These are phyloP conservation scores for Lepilemur septentrionalis DNA, from an alignment of 2,797 vertebrate species.

Conservation along the genomic window DNA sequence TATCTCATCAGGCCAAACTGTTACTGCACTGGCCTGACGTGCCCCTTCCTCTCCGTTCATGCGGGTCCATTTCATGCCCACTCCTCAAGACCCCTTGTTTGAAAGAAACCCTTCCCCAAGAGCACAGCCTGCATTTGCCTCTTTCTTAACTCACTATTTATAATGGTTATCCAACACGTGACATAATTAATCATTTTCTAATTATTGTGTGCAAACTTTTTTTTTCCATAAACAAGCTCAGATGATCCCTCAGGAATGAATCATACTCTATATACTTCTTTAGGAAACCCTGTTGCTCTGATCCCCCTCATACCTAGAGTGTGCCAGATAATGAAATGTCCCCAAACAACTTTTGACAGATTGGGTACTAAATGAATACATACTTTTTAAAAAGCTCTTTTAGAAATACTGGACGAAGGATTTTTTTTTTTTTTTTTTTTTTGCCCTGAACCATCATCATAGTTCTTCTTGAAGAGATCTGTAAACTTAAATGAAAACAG, in stretches of 20 bases:
- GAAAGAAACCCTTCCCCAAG: neutral
- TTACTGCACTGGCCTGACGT: neutral
- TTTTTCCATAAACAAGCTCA: neutral
- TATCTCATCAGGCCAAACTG: neutral
- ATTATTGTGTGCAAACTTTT: neutral
- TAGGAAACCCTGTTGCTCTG: neutral
- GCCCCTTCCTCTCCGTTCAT: rapidly evolving
- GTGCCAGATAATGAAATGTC: neutral
- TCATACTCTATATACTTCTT: neutral
- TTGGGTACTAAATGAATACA: neutral
- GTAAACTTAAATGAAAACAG: conserved; percentile 30
- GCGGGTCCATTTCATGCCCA: neutral
- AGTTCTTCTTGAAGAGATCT: neutral
- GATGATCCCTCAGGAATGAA: neutral
- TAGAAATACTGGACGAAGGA: neutral
- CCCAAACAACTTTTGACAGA: neutral
- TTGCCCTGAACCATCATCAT: neutral
- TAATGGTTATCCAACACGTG: neutral
- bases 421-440: neutral
- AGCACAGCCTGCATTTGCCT: neutral
- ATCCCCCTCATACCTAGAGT: neutral
- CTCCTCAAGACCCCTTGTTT: neutral
- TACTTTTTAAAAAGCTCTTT: neutral
- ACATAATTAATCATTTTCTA: neutral
- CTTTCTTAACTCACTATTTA: neutral